These are phyloP conservation scores for Idaea biselata DNA, from an alignment of 2,888 invertebrate genomes.

Conservation along the genomic window DNA sequence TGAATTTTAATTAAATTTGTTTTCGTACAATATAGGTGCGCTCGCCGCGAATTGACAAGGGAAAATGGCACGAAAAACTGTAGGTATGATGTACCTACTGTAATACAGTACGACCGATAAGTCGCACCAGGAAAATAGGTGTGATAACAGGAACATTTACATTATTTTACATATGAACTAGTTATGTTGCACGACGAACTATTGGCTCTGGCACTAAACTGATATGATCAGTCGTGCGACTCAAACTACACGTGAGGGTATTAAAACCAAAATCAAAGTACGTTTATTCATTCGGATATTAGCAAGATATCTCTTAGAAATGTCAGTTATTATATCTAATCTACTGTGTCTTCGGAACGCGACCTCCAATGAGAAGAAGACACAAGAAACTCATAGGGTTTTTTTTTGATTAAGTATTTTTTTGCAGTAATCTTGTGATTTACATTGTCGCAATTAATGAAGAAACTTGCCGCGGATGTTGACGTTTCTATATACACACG, in stretches of 20 bases:
- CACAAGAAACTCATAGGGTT: no score
- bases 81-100: conserved; percentile 36
- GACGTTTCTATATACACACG: no score
- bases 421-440: no score
- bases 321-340: no score
- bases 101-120: conserved; percentile 45
- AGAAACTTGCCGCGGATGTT: no score
- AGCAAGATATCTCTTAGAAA: no score
- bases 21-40: conserved; percentile 54
- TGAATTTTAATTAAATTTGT: conserved; percentile 26
- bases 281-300: no score
- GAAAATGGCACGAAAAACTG: conserved; percentile 68
- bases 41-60: conserved; percentile 59
- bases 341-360: no score
- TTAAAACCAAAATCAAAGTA: no score
- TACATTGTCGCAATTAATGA: no score
- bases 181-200: conserved; percentile 2
- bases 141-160: conserved; percentile 59
- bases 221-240: background rate
- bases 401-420: no score
- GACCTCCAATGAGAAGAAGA: no score
- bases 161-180: conserved; percentile 31
- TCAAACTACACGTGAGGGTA: background rate
- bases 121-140: conserved; percentile 64
- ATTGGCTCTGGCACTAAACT: background rate